Evolutionary conservation across 2,113 vertebrate species (phyloP).

Genomic region (Agelaius tricolor): DNA sequence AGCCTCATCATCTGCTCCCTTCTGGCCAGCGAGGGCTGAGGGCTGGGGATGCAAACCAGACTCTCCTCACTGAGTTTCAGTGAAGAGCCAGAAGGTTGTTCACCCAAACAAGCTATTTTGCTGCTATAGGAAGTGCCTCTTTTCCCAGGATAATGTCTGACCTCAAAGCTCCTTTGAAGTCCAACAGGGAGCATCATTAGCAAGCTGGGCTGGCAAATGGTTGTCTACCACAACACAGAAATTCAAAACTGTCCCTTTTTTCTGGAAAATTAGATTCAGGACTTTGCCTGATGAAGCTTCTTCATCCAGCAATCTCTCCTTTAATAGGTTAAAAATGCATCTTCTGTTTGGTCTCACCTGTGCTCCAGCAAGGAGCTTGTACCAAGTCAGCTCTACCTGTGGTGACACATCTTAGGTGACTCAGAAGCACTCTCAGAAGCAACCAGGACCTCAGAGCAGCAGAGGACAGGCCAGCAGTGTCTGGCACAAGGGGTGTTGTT

Average conservation of each 20-base stretch:
- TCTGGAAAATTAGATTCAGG: not conserved
- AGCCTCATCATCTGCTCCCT: not conserved
- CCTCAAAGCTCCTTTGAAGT: not conserved
- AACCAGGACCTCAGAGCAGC: not conserved
- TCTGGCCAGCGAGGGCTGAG: not conserved
- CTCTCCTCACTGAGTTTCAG: not conserved
- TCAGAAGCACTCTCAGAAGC: not conserved
- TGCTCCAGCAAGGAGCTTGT: not conserved
- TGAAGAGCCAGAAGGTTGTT: not conserved
- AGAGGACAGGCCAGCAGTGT: not conserved
- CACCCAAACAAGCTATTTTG: not conserved
- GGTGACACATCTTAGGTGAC: not conserved
- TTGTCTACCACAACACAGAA: not conserved
- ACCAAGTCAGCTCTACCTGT: not conserved
- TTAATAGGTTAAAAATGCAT: not conserved
- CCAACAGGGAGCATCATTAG: not conserved
- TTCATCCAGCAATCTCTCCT: not conserved
- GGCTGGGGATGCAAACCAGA: not conserved
- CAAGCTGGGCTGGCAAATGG: not conserved
- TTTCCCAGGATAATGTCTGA: not conserved
- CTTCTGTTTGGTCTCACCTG: not conserved
- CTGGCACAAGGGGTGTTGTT: not conserved
- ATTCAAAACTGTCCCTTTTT: not conserved
- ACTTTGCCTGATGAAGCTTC: not conserved
- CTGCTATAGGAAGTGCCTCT: not conserved